These are phyloP conservation scores for Diarsia dahlii DNA, from an alignment of 2,888 invertebrate species.

Conservation along the genomic window DNA sequence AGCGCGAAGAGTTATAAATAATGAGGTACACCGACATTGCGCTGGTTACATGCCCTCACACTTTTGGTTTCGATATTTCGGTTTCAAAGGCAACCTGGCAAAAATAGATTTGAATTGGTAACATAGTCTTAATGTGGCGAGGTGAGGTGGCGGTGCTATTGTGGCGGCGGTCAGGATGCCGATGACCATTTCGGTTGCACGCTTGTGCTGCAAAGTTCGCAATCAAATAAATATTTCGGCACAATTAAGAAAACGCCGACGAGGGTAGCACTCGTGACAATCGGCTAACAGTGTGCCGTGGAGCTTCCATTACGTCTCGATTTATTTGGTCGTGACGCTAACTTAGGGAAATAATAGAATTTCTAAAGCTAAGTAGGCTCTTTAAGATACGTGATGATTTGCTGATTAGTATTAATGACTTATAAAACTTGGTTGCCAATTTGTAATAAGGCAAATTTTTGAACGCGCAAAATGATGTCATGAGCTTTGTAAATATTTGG, in stretches of 20 bases:
- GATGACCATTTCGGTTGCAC: constrained; percentile 90
- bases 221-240: constrained; percentile 91
- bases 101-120: constrained; percentile 79
- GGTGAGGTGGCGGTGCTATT: constrained; percentile 80
- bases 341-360: constrained; percentile 4
- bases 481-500: neutral
- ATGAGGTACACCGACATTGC: constrained; percentile 20
- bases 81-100: constrained; percentile 59
- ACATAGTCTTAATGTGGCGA: constrained; percentile 70
- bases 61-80: constrained; percentile 49
- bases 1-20: constrained; percentile 48
- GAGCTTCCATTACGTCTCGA: constrained; percentile 73
- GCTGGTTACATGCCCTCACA: constrained; percentile 25
- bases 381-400: neutral
- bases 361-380: neutral
- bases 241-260: constrained; percentile 91
- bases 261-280: constrained; percentile 90
- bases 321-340: constrained; percentile 55
- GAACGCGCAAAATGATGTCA: neutral
- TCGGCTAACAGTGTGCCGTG: constrained; percentile 77
- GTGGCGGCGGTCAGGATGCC: constrained; percentile 85
- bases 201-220: constrained; percentile 87
- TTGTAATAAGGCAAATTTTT: neutral
- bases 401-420: neutral
- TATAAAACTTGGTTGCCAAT: neutral